phyloP scores from a whole-genome alignment of 92 coral and sea anemone genomes.

The Parazoanthus darwini region DNA sequence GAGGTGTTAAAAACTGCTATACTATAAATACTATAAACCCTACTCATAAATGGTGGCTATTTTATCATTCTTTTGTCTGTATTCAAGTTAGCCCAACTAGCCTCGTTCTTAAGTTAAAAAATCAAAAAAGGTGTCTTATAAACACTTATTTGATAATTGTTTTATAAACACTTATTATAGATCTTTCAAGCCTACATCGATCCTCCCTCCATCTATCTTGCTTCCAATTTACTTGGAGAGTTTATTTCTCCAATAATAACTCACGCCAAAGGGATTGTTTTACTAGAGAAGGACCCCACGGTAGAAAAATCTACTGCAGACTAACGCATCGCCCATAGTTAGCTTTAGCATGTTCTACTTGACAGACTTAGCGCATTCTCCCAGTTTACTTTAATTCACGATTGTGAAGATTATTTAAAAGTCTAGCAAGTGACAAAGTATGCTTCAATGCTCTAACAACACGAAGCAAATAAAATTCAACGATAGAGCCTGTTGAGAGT shows the following conservation, averaged over 20 bases:
- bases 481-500: conserved; percentile 25
- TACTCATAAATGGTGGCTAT: no score
- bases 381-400: conserved; percentile 72
- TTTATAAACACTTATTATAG: conserved; percentile 69
- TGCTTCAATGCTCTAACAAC: conserved; percentile 42
- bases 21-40: no score
- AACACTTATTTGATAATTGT: conserved; percentile 24
- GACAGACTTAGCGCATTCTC: conserved; percentile 68
- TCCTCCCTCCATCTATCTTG: conserved; percentile 71
- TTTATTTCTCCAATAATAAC: conserved; percentile 54
- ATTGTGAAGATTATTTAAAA: conserved; percentile 63
- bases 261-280: conserved; percentile 70
- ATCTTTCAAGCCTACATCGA: conserved; percentile 43
- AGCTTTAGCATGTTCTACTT: conserved; percentile 65
- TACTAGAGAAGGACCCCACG: conserved; percentile 55
- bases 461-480: conserved; percentile 48
- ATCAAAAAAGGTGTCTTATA: no score
- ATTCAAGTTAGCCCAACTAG: no score
- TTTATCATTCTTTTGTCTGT: conserved; percentile 29
- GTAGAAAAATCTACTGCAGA: conserved; percentile 76
- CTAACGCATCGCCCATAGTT: conserved; percentile 71
- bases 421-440: conserved; percentile 57
- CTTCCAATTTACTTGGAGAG: conserved; percentile 91
- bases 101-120: no score
- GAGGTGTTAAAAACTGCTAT: conserved; percentile 44